Conservation (phyloP, 2,113 vertebrate species). For the Spea bombifrons region DNA sequence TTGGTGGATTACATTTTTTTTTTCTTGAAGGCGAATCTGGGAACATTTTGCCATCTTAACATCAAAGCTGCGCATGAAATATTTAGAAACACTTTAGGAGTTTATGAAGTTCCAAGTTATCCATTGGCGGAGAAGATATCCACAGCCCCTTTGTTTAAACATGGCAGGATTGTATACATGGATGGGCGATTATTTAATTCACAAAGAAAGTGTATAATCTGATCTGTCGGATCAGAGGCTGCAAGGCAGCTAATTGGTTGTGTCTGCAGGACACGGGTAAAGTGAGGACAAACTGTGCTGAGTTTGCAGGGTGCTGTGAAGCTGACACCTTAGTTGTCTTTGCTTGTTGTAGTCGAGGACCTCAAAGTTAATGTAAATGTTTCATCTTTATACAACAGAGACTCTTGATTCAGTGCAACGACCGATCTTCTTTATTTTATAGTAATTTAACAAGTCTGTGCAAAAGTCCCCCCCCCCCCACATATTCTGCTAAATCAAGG, state of each 20-base stretch:
- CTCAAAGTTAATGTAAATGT: too few species aligned
- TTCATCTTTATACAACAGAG: too few species aligned
- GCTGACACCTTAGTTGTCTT: neutral
- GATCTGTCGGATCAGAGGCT: neutral
- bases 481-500: too few species aligned
- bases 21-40: neutral
- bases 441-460: too few species aligned
- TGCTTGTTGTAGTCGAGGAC: neutral
- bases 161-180: neutral
- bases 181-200: too few species aligned
- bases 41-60: neutral
- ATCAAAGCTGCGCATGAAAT: conserved; percentile 1
- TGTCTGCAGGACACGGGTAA: conserved; percentile 1
- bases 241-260: neutral
- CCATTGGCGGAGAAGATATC: neutral
- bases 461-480: too few species aligned
- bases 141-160: neutral
- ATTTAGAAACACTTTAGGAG: conserved; percentile 1
- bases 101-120: neutral
- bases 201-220: neutral
- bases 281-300: neutral
- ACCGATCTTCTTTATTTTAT: too few species aligned
- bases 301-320: neutral
- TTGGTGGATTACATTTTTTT: too few species aligned
- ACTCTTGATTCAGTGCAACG: too few species aligned